These are phyloP conservation scores for Chrysodeixis includens DNA, from an alignment of 2,888 invertebrate species.

Conservation along the genomic window DNA sequence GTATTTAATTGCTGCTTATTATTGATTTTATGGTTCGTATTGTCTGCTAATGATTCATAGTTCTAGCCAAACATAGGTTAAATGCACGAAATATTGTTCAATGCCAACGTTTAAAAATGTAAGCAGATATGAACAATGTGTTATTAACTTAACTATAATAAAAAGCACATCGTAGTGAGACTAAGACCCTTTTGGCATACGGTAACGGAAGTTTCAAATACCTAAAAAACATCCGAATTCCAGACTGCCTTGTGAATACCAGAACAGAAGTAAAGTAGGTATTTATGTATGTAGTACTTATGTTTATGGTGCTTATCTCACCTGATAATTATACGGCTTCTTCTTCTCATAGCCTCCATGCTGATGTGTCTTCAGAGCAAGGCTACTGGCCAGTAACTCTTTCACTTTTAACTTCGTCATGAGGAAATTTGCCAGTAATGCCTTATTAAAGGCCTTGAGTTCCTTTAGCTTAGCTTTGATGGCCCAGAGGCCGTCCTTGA, in stretches of 20 bases:
- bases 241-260: too few relatives aligned
- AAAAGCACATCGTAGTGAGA: too few relatives aligned
- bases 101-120: slow-evolving; percentile 38
- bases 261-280: too few relatives aligned
- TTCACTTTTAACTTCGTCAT: slow-evolving; percentile 80
- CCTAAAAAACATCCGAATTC: too few relatives aligned
- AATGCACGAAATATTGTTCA: slow-evolving; percentile 51
- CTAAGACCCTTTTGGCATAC: too few relatives aligned
- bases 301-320: too few relatives aligned
- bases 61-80: slow-evolving; percentile 42
- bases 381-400: slow-evolving; percentile 71
- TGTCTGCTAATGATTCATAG: slow-evolving; percentile 42
- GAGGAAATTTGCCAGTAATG: slow-evolving; percentile 78
- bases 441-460: slow-evolving; percentile 80
- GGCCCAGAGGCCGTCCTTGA: slow-evolving; percentile 82
- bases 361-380: slow-evolving; percentile 72
- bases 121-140: neutral
- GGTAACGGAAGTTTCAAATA: too few relatives aligned
- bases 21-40: slow-evolving; percentile 57
- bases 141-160: too few relatives aligned
- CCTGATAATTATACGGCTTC: slow-evolving; percentile 77
- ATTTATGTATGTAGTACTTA: too few relatives aligned
- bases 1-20: slow-evolving; percentile 54
- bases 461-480: slow-evolving; percentile 81
- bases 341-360: slow-evolving; percentile 69